A percentile compares a stretch with the other conserved stretches of the same genome.
These are phyloP conservation scores for Chromobotia macracanthus DNA, from an alignment of 2,797 vertebrate genomes.

Conservation along the genomic window DNA sequence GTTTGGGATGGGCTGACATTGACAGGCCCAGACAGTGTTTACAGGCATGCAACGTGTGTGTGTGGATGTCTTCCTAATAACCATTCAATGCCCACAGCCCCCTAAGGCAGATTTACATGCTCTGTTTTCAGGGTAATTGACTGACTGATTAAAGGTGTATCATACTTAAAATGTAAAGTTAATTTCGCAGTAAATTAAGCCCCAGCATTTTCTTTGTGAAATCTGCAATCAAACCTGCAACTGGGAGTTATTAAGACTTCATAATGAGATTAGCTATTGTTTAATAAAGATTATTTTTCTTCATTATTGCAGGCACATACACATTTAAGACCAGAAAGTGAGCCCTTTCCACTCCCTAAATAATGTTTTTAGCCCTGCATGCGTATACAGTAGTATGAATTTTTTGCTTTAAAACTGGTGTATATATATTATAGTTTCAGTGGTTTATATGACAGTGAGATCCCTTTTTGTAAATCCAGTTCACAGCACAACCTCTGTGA, in stretches of 20 bases:
- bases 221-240: not conserved
- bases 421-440: slow-evolving; percentile 44
- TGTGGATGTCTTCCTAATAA: slow-evolving; percentile 30
- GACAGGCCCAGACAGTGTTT: slow-evolving; percentile 12
- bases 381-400: slow-evolving; percentile 1
- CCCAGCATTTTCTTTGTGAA: not conserved
- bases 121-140: slow-evolving; percentile 20
- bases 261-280: not conserved
- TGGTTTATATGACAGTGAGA: slow-evolving; percentile 28
- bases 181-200: slow-evolving; percentile 25
- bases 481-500: not conserved
- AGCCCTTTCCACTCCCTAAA: slow-evolving; percentile 8
- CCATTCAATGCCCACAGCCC: slow-evolving; percentile 26
- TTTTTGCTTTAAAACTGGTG: slow-evolving; percentile 25
- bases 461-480: slow-evolving; percentile 20
- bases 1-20: not conserved
- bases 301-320: not conserved
- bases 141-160: too few relatives aligned
- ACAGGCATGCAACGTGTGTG: slow-evolving; percentile 10
- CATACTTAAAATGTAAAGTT: not conserved
- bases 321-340: slow-evolving; percentile 8
- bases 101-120: slow-evolving; percentile 40
- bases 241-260: slow-evolving; percentile 12
- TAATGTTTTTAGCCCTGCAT: slow-evolving; percentile 8
- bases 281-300: slow-evolving; percentile 14